Conservation (phyloP, 2,888 invertebrate genomes). For the Zaprionus bogoriensis region DNA sequence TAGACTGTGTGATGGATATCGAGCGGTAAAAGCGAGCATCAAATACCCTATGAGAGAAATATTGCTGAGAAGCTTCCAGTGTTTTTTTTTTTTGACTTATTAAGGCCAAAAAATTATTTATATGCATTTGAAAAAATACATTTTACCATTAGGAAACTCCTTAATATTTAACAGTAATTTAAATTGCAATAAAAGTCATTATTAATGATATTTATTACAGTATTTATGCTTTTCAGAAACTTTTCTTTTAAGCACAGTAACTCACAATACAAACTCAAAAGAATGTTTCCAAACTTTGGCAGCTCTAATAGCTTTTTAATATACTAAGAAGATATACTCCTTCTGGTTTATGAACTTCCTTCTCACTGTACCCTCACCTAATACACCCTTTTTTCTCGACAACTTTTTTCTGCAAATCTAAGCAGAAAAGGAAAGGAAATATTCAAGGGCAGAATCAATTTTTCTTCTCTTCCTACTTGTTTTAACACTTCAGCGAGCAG, state of each 20-base stretch:
- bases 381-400: constrained; percentile 10
- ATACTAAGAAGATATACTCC: background rate
- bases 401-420: constrained; percentile 40
- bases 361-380: background rate
- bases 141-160: too few species aligned
- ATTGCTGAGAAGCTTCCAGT: background rate
- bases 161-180: too few species aligned
- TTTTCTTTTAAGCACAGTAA: background rate
- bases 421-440: constrained; percentile 24
- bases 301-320: background rate
- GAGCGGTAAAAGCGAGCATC: background rate
- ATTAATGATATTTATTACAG: background rate
- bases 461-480: constrained; percentile 37
- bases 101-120: background rate
- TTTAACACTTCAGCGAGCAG: constrained; percentile 66
- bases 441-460: constrained; percentile 44
- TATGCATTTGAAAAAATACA: too few species aligned
- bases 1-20: constrained; percentile 1
- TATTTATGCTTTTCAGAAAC: background rate
- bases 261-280: background rate
- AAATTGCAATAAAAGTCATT: too few species aligned
- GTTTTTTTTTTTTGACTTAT: too few species aligned
- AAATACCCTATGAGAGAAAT: constrained; percentile 16
- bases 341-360: background rate
- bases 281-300: background rate